Evolutionary conservation across 2,113 vertebrate species (phyloP).

Genomic region (Dunckerocampus dactyliophorus): DNA sequence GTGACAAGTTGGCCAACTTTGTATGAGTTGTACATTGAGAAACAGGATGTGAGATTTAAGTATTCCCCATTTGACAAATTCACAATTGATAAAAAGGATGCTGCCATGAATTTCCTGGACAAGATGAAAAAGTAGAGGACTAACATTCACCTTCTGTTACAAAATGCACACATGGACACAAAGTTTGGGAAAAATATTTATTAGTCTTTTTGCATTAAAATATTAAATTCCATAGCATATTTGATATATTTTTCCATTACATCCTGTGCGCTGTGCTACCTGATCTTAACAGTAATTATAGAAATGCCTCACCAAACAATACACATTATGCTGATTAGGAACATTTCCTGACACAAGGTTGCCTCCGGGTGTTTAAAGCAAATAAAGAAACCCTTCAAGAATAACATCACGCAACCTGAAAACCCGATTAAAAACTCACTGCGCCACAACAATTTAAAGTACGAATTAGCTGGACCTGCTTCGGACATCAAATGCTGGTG

Average conservation of each 20-base stretch:
- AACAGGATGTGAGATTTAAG: no score
- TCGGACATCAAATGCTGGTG: conserved; percentile 55
- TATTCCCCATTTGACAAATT: no score
- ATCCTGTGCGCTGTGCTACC: neutral
- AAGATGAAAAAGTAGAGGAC: no score
- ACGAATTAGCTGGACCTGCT: conserved; percentile 1
- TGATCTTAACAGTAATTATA: neutral
- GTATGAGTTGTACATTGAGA: no score
- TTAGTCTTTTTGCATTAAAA: neutral
- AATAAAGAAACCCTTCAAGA: neutral
- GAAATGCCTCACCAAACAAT: neutral
- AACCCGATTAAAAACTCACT: neutral
- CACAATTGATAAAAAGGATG: no score
- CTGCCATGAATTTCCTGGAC: no score
- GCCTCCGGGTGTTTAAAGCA: neutral
- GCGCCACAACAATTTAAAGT: neutral
- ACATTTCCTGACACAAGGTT: neutral
- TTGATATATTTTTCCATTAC: neutral
- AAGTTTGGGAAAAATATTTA: neutral
- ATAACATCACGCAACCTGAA: neutral
- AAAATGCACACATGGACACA: no score
- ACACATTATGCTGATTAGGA: neutral
- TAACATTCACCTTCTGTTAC: no score
- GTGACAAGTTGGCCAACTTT: no score
- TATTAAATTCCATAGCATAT: neutral